phyloP scores from a whole-genome alignment of 2,113 vertebrate species.

The Phalacrocorax pelagicus region DNA sequence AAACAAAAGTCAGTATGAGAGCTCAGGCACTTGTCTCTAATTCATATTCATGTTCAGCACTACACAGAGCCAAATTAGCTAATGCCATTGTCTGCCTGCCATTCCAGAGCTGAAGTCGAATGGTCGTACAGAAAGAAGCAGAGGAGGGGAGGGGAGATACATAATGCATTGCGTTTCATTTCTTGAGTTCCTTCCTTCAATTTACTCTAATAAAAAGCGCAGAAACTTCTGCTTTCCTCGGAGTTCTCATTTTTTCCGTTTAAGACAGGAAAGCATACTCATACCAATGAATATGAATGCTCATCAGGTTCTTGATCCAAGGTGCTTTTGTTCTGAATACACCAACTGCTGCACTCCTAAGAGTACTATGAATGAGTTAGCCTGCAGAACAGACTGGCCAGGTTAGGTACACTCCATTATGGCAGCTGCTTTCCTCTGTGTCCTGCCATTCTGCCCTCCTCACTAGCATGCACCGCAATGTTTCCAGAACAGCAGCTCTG shows the following conservation, averaged over 20 bases:
- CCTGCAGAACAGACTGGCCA: background rate
- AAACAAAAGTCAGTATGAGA: slow-evolving; percentile 73
- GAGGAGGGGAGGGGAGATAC: background rate
- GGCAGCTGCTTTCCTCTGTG: background rate
- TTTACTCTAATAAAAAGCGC: background rate
- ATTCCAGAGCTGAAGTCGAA: background rate
- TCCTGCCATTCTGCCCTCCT: background rate
- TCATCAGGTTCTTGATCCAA: background rate
- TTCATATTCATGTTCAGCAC: slow-evolving; percentile 63
- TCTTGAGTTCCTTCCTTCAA: background rate
- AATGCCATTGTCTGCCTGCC: slow-evolving; percentile 31
- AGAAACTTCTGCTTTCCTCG: background rate
- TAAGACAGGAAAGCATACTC: background rate
- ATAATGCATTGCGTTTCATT: background rate
- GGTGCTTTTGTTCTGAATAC: background rate
- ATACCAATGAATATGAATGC: fast-evolving
- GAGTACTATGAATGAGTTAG: too few relatives aligned
- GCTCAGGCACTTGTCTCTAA: slow-evolving; percentile 67
- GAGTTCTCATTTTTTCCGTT: background rate
- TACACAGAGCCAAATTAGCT: slow-evolving; percentile 25
- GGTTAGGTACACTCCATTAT: background rate
- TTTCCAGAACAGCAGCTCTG: background rate
- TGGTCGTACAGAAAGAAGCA: background rate
- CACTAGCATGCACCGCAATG: background rate
- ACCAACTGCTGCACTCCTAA: background rate